Percentiles rank a stretch among this genome's conserved stretches.
phyloP scores from a whole-genome alignment of 1,140 invertebrate genomes.

The Pseudomyrmex gracilis region DNA sequence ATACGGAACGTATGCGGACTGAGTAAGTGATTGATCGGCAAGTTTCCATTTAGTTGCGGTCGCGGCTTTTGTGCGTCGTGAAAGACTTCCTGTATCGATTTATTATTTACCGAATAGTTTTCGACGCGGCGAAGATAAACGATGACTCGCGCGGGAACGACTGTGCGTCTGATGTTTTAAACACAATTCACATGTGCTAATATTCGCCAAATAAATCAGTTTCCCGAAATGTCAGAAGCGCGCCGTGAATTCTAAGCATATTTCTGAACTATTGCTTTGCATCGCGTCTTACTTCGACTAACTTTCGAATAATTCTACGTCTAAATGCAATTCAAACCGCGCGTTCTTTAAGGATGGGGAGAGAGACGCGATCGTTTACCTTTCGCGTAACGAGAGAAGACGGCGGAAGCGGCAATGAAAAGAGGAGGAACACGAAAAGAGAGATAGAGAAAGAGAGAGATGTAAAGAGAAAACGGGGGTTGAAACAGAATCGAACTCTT shows the following conservation, averaged over 20 bases:
- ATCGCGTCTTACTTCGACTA: neutral
- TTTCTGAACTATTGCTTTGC: too few species aligned
- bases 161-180: too few species aligned
- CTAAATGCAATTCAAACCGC: constrained; percentile 11
- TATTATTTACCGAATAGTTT: constrained; percentile 9
- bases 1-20: neutral
- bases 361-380: constrained; percentile 20
- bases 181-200: too few species aligned
- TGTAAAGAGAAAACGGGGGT: constrained; percentile 51
- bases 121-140: neutral
- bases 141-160: neutral
- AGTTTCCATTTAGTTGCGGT: neutral
- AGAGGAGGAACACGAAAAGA: constrained; percentile 13
- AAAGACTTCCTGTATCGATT: neutral
- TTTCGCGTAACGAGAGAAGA: constrained; percentile 8
- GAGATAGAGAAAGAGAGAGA: constrained; percentile 28
- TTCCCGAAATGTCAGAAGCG: too few species aligned
- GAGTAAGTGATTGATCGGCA: neutral
- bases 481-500: constrained; percentile 80
- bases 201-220: too few species aligned
- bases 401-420: constrained; percentile 1
- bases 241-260: too few species aligned
- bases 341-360: neutral
- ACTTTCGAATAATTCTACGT: neutral
- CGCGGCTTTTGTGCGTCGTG: neutral